Base-by-base conservation (phyloP, 2,113 vertebrate genomes). In the Meles meles region DNA sequence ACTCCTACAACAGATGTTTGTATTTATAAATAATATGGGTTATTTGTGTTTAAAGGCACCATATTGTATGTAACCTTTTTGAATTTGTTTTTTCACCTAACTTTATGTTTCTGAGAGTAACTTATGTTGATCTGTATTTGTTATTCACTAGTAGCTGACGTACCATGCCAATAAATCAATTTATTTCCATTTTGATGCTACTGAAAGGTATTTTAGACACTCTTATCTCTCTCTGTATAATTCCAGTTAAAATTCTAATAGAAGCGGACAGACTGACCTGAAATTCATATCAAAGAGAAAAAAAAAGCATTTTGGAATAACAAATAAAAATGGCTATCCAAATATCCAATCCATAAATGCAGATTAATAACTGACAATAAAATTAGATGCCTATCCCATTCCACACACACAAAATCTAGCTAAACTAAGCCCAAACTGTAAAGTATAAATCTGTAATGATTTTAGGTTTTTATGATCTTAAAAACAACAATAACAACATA, bases 101-200 rank as follows among this genome's bases (percentile, higher is more conserved):
- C 27, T 42, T 11, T 84, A 82, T 84, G n/a, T 59, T 96, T 95
- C 92, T 63, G 42, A 91, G 76, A 95, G 90, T 86, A 71, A 76
- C 17, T 69, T 37, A 57, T 7, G 2, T 55, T 94, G 61, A 31
- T n/a, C 79, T 44, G 49, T 79, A 55, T 44, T 10, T 81, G 21
- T 92, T 44, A 49, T 74, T 95, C 39, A 80, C 18, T 92, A 47
- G 86, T 55, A 80, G 39, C 34, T 81, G 42, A 52, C 88, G 55
- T 87, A 55, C 12, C 44, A 27, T 37, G 23, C 23, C 20, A 67
- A 79, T 83, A 69, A 84, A 88, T 89, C 12, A 69, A 23, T 34
- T 84, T 74, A 84, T 80, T 92, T 86, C 29, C 71, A 79, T 82
- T 82, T 82, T 63, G 77, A 63, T 87, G 42, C 72, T 71, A 63